Percentiles rank a stretch among this genome's conserved stretches.
Evolutionary conservation across 2,797 vertebrate genomes (phyloP).

Genomic region (Silurus lanzhouensis): DNA sequence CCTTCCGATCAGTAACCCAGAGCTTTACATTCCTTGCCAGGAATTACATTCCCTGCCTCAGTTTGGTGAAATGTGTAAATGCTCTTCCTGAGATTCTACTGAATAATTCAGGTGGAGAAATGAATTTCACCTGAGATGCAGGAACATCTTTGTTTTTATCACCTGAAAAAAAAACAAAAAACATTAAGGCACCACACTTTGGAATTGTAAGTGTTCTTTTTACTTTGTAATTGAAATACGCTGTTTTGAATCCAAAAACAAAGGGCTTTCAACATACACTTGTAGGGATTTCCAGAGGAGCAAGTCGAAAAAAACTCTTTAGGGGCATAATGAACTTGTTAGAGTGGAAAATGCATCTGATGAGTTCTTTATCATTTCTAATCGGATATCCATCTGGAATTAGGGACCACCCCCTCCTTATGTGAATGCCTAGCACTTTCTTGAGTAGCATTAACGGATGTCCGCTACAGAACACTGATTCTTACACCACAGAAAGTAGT

Average conservation of each 20-base stretch:
- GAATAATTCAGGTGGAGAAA: neutral
- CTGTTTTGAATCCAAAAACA: neutral
- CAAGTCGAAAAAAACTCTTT: neutral
- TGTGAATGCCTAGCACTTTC: conserved; percentile 1
- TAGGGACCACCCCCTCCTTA: neutral
- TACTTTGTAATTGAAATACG: neutral
- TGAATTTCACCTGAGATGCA: neutral
- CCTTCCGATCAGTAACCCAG: too few species aligned
- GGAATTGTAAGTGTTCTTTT: neutral
- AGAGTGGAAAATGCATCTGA: neutral
- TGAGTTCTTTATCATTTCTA: neutral
- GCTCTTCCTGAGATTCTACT: neutral
- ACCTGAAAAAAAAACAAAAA: too few species aligned
- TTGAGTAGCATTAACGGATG: conserved; percentile 8
- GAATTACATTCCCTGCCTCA: too few species aligned
- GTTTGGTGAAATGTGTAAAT: neutral
- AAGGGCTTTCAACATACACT: neutral
- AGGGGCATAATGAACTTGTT: neutral
- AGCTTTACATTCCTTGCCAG: too few species aligned
- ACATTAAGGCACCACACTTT: too few species aligned
- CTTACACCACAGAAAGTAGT: conserved; percentile 28
- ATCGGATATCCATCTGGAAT: conserved; percentile 35
- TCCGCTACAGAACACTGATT: conserved; percentile 7
- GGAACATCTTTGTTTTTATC: too few species aligned
- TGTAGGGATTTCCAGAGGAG: neutral